Conservation (phyloP, 2,888 invertebrate genomes). For the Parascotia fuliginaria region DNA sequence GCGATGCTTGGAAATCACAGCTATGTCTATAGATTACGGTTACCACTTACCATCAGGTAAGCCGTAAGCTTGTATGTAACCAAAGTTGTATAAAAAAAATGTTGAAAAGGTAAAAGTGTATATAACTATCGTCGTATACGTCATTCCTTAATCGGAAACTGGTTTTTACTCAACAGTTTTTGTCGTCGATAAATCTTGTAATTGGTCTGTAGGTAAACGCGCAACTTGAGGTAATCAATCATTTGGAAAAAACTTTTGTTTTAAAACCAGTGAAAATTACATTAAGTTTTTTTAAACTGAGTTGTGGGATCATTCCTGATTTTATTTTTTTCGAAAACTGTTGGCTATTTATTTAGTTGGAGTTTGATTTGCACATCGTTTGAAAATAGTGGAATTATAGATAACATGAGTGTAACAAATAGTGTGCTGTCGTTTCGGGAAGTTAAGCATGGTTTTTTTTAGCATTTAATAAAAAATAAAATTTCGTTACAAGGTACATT, state of each 20-base stretch:
- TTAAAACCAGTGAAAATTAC: slow-evolving; percentile 42
- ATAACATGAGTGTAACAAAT: not conserved
- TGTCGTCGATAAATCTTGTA: slow-evolving; percentile 41
- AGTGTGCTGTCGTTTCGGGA: too few relatives aligned
- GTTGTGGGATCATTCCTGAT: not conserved
- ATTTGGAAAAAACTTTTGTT: slow-evolving; percentile 45
- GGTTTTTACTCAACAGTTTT: slow-evolving; percentile 40
- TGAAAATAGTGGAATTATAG: not conserved
- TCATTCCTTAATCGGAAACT: slow-evolving; percentile 14
- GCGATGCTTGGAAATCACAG: too few relatives aligned
- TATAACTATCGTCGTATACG: not conserved
- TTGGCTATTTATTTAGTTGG: not conserved
- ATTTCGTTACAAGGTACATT: too few relatives aligned
- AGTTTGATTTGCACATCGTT: not conserved
- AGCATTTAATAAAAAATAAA: too few relatives aligned
- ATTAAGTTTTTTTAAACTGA: slow-evolving; percentile 13
- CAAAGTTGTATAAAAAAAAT: too few relatives aligned
- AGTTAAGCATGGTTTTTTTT: too few relatives aligned
- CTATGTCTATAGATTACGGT: too few relatives aligned
- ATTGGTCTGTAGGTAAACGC: slow-evolving; percentile 49
- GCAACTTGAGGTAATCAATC: slow-evolving; percentile 46
- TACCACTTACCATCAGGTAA: too few relatives aligned
- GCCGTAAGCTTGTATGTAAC: too few relatives aligned
- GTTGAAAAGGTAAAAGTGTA: too few relatives aligned
- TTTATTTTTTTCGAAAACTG: not conserved